A percentile compares a stretch with the other conserved stretches of the same genome.
These are phyloP conservation scores for Melanchra persicariae DNA, from an alignment of 2,888 invertebrate genomes.

Conservation along the genomic window DNA sequence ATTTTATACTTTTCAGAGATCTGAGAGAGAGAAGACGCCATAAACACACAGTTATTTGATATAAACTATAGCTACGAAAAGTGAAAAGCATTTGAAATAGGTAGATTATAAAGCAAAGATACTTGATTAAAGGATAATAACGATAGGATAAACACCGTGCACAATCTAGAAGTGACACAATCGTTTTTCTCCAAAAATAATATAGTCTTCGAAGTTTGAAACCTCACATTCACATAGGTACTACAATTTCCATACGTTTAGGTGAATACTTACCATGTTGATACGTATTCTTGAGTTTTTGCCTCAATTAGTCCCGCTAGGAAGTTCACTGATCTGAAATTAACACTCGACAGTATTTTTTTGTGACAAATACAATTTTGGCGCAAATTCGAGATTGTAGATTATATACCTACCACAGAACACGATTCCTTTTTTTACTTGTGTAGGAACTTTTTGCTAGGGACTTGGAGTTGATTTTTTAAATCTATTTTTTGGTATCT, in stretches of 20 bases:
- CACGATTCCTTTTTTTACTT: conserved; percentile 26
- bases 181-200: neutral
- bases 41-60: too few species aligned
- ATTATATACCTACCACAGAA: conserved; percentile 42
- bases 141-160: too few species aligned
- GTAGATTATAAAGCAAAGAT: too few species aligned
- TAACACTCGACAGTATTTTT: conserved; percentile 52
- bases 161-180: neutral
- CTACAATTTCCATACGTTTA: neutral
- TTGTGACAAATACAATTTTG: conserved; percentile 48
- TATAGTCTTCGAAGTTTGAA: neutral
- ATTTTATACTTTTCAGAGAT: too few species aligned
- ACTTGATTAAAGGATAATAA: too few species aligned
- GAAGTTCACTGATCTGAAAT: conserved; percentile 63
- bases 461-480: neutral
- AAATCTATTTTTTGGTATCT: neutral
- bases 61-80: too few species aligned
- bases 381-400: conserved; percentile 58
- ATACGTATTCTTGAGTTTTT: conserved; percentile 53
- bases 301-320: conserved; percentile 63
- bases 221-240: neutral
- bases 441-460: conserved; percentile 42
- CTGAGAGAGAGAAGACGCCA: too few species aligned
- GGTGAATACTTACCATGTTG: conserved; percentile 9
- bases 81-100: too few species aligned